Evolutionary conservation across 1,140 invertebrate species (phyloP), one percentile per base, ranked within the genome.

Genomic region (Lanistes nyassanus): DNA sequence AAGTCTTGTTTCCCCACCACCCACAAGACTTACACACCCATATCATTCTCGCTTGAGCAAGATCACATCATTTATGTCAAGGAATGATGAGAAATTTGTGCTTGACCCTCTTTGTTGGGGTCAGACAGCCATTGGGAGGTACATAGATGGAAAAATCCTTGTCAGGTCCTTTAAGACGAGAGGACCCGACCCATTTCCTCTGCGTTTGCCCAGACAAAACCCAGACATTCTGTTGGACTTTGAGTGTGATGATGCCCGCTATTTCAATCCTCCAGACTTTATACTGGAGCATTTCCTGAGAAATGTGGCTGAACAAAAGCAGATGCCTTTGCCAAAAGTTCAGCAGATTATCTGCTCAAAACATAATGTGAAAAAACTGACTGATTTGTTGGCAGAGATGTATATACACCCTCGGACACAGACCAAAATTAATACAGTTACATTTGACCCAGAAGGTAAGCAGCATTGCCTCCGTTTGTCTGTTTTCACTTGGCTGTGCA

Each of bases 331-430:
- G 23, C 67, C 71, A 21, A 77, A 77, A 72, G 81, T 87, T 5
- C 75, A 80, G 56, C 55, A 83, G n/a, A 69, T 77, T 37, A 73
- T 88, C 62, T 84, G 78, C 70, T 89, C 87, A 2, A 82, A 72
- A 67, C 78, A 88, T 62, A 88, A 86, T 77, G 86, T 88, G 78
- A 86, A 86, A 67, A 86, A 86, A 69, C 67, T 88, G 36, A 85
- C 86, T 6, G 83, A 86, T 62, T 36, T 88, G 42, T 68, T 88
- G 62, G 81, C 83, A 26, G 77, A 82, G 3, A 73, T 81, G 68
- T 64, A 76, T 34, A 71, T 79, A n/a, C 34, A 71, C 53, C 75
- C 79, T 37, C 19, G 60, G 19, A 34, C 56, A 31, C 77, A 81
- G 37, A 39, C 66, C 11, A 64, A 76, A 39, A 39, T 85, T 16